A percentile compares a stretch with the other conserved stretches of the same genome.
Evolutionary conservation across 2,797 vertebrate genomes (phyloP).

Genomic region (Intellagama lesueurii): DNA sequence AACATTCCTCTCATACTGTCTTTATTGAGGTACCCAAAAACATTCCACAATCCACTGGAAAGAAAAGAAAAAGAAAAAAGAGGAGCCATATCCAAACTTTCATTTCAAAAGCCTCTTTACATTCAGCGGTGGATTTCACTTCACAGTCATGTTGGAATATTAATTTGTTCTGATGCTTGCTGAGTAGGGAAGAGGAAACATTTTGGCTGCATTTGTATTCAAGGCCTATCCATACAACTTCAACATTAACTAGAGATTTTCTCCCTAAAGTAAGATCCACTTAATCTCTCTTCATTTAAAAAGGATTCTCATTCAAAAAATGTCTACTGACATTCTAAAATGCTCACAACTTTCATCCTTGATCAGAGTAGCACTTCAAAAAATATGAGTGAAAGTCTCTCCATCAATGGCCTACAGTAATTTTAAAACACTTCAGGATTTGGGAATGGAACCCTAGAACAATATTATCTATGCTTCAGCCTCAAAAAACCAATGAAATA

Average conservation of each 20-base stretch:
- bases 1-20: neutral
- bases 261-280: conserved; percentile 13
- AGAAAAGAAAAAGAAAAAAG: neutral
- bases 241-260: conserved; percentile 32
- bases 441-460: neutral
- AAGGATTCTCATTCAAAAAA: conserved; percentile 32
- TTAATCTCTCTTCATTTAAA: conserved; percentile 15
- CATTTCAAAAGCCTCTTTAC: neutral
- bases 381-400: conserved; percentile 37
- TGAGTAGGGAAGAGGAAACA: neutral
- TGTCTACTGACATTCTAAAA: neutral
- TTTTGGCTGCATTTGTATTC: neutral
- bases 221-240: conserved; percentile 22
- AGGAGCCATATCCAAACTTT: neutral
- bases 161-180: neutral
- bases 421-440: neutral
- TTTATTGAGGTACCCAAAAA: neutral
- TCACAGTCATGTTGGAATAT: neutral
- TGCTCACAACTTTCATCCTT: neutral
- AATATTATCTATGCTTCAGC: conserved; percentile 7
- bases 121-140: neutral
- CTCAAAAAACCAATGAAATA: conserved; percentile 35
- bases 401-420: conserved; percentile 37
- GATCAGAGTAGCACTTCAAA: conserved; percentile 26
- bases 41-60: neutral